Evolutionary conservation across 2,797 vertebrate genomes (phyloP), one percentile per base, ranked within the genome.

Genomic region (Sphenopsis melanotis): DNA sequence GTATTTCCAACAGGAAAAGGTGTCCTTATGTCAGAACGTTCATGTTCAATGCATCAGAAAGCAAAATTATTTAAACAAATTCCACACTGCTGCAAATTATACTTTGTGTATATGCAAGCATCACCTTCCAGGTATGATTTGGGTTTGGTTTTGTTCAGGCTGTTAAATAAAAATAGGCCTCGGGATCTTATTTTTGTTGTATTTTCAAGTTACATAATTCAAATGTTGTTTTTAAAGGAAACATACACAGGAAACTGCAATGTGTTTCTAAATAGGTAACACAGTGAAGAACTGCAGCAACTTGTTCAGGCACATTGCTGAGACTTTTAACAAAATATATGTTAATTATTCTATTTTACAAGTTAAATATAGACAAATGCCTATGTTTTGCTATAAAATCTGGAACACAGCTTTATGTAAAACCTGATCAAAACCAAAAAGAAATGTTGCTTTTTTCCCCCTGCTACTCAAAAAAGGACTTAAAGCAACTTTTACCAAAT

Each of bases 391-490:
- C 41, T 78, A 2, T 5, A 41, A 83, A 65, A 53, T 39, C 29
- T 24, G 22, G 60, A 36, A 3, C 15, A 49, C 59, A 49, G 11
- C 26, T 6, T 30, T 4, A 0, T 1, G 46, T 24, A 24, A 53
- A 85, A 27, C 21, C 34, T 11, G 30, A 55, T 39, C 26, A 65
- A 75, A 91, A 61, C 26, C 23, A 37, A n/a, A 23, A 63, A 44
- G 5, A 55, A 24, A 19, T 1, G 16, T 7, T 1, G 0, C 1
- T 1, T 19, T 44, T 21, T 21, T 36, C 23, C 6, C 2, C 2
- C 34, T 83, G 21, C 39, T 4, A 7, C 26, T 70, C 2, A 0
- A 39, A 21, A 22, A n/a, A 52, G 29, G 8, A 41, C 16, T 76
- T 69, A 12, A 20, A 52, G 36, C 52, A 72, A 39, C n/a, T 87